A percentile compares a stretch with the other conserved stretches of the same genome.
These are phyloP conservation scores for Augiades crinisus DNA, from an alignment of 2,888 invertebrate species.

Conservation along the genomic window DNA sequence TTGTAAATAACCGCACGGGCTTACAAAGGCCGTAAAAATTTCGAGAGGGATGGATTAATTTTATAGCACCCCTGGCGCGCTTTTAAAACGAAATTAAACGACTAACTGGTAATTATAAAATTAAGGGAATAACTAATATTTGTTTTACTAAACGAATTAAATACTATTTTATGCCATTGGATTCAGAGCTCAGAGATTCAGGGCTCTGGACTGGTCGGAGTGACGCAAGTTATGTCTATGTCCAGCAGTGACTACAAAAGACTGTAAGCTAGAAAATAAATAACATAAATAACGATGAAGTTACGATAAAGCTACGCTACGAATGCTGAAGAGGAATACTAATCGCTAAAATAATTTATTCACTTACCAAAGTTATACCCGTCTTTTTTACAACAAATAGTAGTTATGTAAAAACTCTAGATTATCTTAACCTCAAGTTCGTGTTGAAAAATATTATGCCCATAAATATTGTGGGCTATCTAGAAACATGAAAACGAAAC, in stretches of 20 bases:
- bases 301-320: too few species aligned
- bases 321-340: too few species aligned
- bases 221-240: too few species aligned
- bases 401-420: too few species aligned
- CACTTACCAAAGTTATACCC: too few species aligned
- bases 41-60: conserved; percentile 28
- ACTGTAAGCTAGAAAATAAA: too few species aligned
- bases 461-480: background rate
- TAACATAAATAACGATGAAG: too few species aligned
- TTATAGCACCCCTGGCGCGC: conserved; percentile 26
- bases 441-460: background rate
- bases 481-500: conserved; percentile 6
- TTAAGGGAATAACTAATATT: conserved; percentile 37
- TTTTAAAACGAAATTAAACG: conserved; percentile 33
- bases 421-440: background rate
- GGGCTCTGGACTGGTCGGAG: too few species aligned
- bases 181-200: too few species aligned
- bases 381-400: background rate
- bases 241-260: too few species aligned
- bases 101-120: conserved; percentile 35
- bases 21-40: conserved; percentile 30
- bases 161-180: background rate
- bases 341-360: too few species aligned
- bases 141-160: conserved; percentile 31
- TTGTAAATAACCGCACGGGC: conserved; percentile 30